Evolutionary conservation across 2,888 invertebrate species (phyloP), one percentile per base, ranked within the genome.

Genomic region (Eilema sororculum): DNA sequence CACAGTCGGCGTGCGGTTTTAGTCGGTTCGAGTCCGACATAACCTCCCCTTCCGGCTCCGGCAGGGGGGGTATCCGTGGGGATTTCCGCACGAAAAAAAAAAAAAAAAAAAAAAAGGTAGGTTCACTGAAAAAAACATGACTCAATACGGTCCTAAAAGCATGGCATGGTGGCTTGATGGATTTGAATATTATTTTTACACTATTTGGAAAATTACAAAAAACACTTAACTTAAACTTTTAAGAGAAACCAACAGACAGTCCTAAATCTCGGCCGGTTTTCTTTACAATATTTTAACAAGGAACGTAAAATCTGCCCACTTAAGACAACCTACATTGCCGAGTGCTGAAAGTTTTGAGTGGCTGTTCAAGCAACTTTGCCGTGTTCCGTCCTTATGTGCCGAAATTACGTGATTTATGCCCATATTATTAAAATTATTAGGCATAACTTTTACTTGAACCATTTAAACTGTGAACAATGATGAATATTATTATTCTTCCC

Each of bases 401-500:
- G 24, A 28, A 60, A 69, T 46, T 69, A 24, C 13, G 13, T 65
- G 28, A 69, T 69, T 69, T 69, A 69, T 69, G 59, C 24, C 61
- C 25, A 41, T 57, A 20, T 74, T 28, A 69, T 61, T 65, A 61
- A 52, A 52, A 52, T 65, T 22, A 41, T 28, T 33, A 22, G 12
- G 30, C 28, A 56, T 41, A 57, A 65, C 22, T 33, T 65, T 22
- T 30, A 46, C 20, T 30, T 24, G 4, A 16, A 46, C 6, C 9
- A 28, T 25, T 46, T 10, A 24, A 37, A 52, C 52, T 52, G 52
- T n/a, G 57, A 58, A 58, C 13, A n/a, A 58, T 58, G 57, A 58
- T 22, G 25, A 24, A 58, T 58, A 52, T 52, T 52, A 28, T 5
- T 33, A 37, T 61, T 61, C 13, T 22, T 5, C 16, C 28, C 8